Evolutionary conservation across 2,888 invertebrate genomes (phyloP), one percentile per base, ranked within the genome.

Genomic region (Drosophila ustulata): DNA sequence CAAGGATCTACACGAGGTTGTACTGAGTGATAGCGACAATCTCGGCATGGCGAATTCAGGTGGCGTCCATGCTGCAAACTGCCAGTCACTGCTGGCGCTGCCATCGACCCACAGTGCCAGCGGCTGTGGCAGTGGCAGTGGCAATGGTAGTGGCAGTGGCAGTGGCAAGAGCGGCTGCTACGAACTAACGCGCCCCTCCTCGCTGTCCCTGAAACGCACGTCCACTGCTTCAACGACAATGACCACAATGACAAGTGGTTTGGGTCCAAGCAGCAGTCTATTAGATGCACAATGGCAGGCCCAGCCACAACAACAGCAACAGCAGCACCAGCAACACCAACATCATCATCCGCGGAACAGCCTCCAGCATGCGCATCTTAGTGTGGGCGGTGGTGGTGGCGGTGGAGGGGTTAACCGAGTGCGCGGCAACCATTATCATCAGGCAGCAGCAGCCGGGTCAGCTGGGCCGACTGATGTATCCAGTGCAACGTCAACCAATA

Each of bases 1-100:
- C 51, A 92, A 90, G 64, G 91, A 91, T 53, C 69, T 91, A 30
- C 89, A 92, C 30, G 92, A 91, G 65, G 88, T 89, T 57, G 84
- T 85, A 58, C 77, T 83, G 55, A 80, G 81, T 67, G 91, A 91
- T 59, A 85, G 85, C 61, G 90, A 89, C 46, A 80, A 76, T 71
- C 72, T 73, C 30, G 80, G 70, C 49, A 30, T 47, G 61, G 43
- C 64, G 23, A 58, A 49, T 41, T 26, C 32, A 18, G 8, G 1
- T 39, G 79, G 66, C 4, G 28, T 57, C 39, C 34, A 49, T 47
- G 64, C 64, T 53, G 62, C 64, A 50, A 87, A 90, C 64, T 90
- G 91, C 46, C 90, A 90, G 58, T 86, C 91, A 25, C 50, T 91
- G 67, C 57, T 89, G 30, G 77, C 85, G 0, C 55, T 90, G 25